phyloP scores from a whole-genome alignment of 2,797 vertebrate genomes.

The Brachymystax lenok region DNA sequence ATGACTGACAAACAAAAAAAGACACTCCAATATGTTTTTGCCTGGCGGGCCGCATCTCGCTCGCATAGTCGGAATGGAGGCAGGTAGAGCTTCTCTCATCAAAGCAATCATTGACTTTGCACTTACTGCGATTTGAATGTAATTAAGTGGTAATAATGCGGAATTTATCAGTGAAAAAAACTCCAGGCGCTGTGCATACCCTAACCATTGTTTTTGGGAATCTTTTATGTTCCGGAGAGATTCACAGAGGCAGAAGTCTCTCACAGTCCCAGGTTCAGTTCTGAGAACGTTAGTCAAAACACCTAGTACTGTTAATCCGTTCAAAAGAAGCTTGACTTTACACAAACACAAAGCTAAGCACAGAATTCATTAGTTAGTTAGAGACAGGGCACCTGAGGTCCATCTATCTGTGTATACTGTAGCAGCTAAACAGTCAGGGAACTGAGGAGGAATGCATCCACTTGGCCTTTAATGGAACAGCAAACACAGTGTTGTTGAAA shows the following conservation, averaged over 20 bases:
- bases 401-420: constrained; percentile 23
- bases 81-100: constrained; percentile 40
- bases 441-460: background rate
- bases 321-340: constrained; percentile 37
- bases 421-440: background rate
- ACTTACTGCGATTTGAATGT: constrained; percentile 39
- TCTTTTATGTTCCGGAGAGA: constrained; percentile 27
- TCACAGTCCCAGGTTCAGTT: constrained; percentile 22
- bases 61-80: constrained; percentile 26
- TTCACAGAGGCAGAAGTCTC: constrained; percentile 3
- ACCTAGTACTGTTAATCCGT: constrained; percentile 34
- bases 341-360: constrained; percentile 34
- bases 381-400: constrained; percentile 29
- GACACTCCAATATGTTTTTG: constrained; percentile 26
- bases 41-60: constrained; percentile 10
- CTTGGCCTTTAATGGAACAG: background rate
- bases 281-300: constrained; percentile 22
- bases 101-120: constrained; percentile 47
- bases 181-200: constrained; percentile 16
- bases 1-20: constrained; percentile 35
- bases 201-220: constrained; percentile 28
- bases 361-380: constrained; percentile 33
- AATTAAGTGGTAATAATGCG: constrained; percentile 51
- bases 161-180: constrained; percentile 31
- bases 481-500: background rate